phyloP scores from a whole-genome alignment of 2,888 invertebrate genomes.

The Dicyrtomina minuta region DNA sequence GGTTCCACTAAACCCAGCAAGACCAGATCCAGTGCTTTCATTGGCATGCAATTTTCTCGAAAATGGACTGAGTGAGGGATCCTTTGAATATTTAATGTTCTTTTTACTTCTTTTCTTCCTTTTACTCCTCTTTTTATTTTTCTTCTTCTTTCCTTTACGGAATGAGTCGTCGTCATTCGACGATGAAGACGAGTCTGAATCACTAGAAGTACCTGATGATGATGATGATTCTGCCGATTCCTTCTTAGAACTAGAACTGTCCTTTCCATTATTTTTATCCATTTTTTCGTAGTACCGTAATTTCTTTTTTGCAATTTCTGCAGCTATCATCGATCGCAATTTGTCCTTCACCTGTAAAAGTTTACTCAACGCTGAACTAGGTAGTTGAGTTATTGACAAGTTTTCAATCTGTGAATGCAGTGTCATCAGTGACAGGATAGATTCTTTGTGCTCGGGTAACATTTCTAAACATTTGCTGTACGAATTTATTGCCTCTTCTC shows the following conservation, averaged over 20 bases:
- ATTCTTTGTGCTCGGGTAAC: constrained; percentile 84
- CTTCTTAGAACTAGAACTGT: constrained; percentile 55
- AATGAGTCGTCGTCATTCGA: constrained; percentile 42
- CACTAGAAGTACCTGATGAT: constrained; percentile 40
- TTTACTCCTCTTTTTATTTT: constrained; percentile 65
- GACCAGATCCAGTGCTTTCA: background rate
- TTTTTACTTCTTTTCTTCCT: constrained; percentile 65
- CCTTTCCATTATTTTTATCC: constrained; percentile 3
- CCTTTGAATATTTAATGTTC: constrained; percentile 62
- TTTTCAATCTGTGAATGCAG: constrained; percentile 44
- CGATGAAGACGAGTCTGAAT: constrained; percentile 37
- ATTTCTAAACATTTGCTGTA: constrained; percentile 79
- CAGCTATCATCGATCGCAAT: constrained; percentile 61
- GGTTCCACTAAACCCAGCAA: constrained; percentile 38
- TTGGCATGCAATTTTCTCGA: constrained; percentile 40
- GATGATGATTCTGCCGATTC: constrained; percentile 39
- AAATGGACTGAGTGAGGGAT: constrained; percentile 55
- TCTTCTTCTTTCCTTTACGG: constrained; percentile 59
- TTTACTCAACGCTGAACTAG: constrained; percentile 53
- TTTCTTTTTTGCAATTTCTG: constrained; percentile 36
- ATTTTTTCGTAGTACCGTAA: constrained; percentile 16
- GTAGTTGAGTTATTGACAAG: constrained; percentile 40
- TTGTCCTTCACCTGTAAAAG: constrained; percentile 68
- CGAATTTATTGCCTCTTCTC: constrained; percentile 79
- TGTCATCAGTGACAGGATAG: constrained; percentile 56